Evolutionary conservation across 2,888 invertebrate species (phyloP).

Genomic region (Platypus cylindrus): DNA sequence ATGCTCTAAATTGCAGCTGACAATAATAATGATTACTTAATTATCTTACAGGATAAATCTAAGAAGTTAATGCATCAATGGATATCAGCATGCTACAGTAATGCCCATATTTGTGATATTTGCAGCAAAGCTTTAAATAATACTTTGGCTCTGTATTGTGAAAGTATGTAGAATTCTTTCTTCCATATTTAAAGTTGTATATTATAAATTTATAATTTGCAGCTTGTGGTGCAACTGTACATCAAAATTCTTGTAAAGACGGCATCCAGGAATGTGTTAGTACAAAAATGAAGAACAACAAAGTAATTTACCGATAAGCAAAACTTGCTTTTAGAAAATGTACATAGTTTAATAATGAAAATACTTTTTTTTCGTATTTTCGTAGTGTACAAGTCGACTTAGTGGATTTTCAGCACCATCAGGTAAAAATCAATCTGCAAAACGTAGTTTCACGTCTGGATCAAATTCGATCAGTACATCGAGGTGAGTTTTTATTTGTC

Average conservation of each 20-base stretch:
- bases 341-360: background rate
- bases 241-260: slow-evolving; percentile 80
- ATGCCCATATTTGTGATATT: slow-evolving; percentile 60
- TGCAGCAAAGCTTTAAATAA: slow-evolving; percentile 66
- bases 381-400: slow-evolving; percentile 32
- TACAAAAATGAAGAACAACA: slow-evolving; percentile 55
- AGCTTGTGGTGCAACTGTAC: slow-evolving; percentile 80
- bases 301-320: too few relatives aligned
- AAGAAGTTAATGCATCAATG: slow-evolving; percentile 66
- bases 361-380: slow-evolving; percentile 8
- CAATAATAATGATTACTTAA: slow-evolving; percentile 3
- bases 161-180: slow-evolving; percentile 47
- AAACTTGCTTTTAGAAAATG: too few relatives aligned
- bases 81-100: slow-evolving; percentile 52
- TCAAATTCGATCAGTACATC: slow-evolving; percentile 28
- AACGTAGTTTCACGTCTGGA: slow-evolving; percentile 31
- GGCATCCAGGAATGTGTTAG: slow-evolving; percentile 74
- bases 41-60: slow-evolving; percentile 51
- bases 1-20: background rate
- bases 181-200: slow-evolving; percentile 1
- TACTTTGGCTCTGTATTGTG: slow-evolving; percentile 73
- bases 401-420: slow-evolving; percentile 32
- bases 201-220: slow-evolving; percentile 22
- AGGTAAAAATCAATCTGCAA: slow-evolving; percentile 31
- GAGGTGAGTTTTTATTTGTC: slow-evolving; percentile 30